Base-by-base conservation (phyloP, 2,113 vertebrate genomes). In the Ahaetulla prasina region DNA sequence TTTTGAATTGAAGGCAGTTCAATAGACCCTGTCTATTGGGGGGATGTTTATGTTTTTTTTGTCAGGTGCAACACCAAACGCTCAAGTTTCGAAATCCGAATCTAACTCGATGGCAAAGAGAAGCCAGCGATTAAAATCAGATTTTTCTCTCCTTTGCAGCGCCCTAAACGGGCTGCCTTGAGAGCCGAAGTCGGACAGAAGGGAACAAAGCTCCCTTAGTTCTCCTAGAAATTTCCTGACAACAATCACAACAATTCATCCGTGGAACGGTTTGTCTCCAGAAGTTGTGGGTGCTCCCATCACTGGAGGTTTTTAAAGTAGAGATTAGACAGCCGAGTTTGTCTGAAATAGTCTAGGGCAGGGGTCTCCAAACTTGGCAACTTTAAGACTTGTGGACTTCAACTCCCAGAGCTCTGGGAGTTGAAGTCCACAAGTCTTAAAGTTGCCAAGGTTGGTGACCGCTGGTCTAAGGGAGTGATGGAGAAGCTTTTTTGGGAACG, bases 31-130 rank as follows among this genome's bases (percentile, higher is more conserved):
- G 18, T 43, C 4, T 43, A 10, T 50, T 50, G 49, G 49, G 35
- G 35, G 68, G 16, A 6, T 39, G 2, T 0, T 1, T 1, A 8
- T 27, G 2, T 57, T 23, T 8, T 25, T 8, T 3, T 57, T 27
- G 8, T 27, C 9, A 43, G 39, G 16, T 39, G 35, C n/a, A 35
- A 35, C 68, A 74, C 35, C 35, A 9, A 18, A 3, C 74, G n/a
- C n/a, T n/a, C n/a, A n/a, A 3, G 74, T 39, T 43, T 39, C 8
- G 8, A 43, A 22, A 3, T 43, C 35, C 18, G 16, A 39, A 80
- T 0, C 18, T 9, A 39, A 80, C 18, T 20, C 20, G 30, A 35
- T 35, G 14, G 68, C 68, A 2, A 74, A 74, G 68, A 74, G 68
- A 39, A 80, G 10, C 35, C 35, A 80, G 68, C n/a, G 3, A 8